Evolutionary conservation across 2,888 invertebrate genomes (phyloP).

Genomic region (Chelonus formosanus): DNA sequence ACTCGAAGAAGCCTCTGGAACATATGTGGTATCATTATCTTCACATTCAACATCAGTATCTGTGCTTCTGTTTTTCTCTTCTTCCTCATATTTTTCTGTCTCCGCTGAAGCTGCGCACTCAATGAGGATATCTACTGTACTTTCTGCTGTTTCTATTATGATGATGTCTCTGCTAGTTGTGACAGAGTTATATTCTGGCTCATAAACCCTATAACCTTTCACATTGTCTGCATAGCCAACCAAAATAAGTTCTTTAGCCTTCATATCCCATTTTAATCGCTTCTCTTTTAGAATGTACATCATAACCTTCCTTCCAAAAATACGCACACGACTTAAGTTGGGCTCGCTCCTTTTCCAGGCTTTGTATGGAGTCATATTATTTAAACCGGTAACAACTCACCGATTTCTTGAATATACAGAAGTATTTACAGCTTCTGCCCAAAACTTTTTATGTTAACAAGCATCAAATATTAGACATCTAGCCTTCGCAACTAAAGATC

Average conservation of each 20-base stretch:
- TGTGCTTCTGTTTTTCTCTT: too few species aligned
- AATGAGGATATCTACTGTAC: too few species aligned
- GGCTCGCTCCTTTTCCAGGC: slow-evolving; percentile 30
- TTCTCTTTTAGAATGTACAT: slow-evolving; percentile 24
- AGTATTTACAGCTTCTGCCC: slow-evolving; percentile 50
- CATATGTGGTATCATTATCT: too few species aligned
- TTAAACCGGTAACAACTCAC: slow-evolving; percentile 42
- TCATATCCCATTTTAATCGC: neutral
- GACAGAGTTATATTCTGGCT: neutral
- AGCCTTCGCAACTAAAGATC: slow-evolving; percentile 56
- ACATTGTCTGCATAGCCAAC: slow-evolving; percentile 8
- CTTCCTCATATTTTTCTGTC: neutral
- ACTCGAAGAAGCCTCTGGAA: too few species aligned
- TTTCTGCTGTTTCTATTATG: neutral
- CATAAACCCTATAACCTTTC: slow-evolving; percentile 12
- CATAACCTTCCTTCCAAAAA: slow-evolving; percentile 34
- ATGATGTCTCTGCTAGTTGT: slow-evolving; percentile 13
- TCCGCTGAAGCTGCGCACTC: neutral
- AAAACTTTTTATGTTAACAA: slow-evolving; percentile 52
- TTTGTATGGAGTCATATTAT: slow-evolving; percentile 35
- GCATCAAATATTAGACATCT: slow-evolving; percentile 52
- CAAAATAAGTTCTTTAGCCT: slow-evolving; percentile 3
- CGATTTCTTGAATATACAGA: slow-evolving; percentile 47
- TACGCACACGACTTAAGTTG: slow-evolving; percentile 29
- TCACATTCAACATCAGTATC: too few species aligned